Base-by-base conservation (phyloP, 2,888 invertebrate species). In the Acanthopleura granulata region DNA sequence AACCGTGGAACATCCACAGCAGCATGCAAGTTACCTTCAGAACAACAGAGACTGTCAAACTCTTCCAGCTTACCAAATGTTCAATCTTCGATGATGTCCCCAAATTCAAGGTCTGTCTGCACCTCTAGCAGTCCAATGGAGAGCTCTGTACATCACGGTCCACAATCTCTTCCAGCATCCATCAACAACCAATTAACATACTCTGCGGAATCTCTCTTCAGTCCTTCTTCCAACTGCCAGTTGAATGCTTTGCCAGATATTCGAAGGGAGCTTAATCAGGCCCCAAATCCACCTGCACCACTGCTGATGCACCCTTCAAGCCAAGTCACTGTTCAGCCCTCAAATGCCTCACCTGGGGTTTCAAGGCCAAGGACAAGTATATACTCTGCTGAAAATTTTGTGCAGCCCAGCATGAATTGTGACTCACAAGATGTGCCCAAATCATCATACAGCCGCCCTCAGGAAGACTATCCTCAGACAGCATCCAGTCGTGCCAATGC, bases 361-460 rank as follows among this genome's bases (percentile, higher is more conserved):
- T 49, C 71, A 40, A 71, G 71, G 40, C 14, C 71, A 22, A 49
- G n/a, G 62, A 76, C 75, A 69, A 80, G 82, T 72, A 83, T 85
- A 40, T 86, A 84, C 75, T 86, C 86, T 25, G 86, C 85, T 12
- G 86, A 86, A 61, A 86, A 83, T 75, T 86, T 86, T 82, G 86
- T 86, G 14, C 83, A 83, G 73, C 80, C 84, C 18, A 82, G 82
- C 49, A 77, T 79, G 29, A 27, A 22, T 27, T 66, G 25, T 66
- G 66, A 27, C 22, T 66, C 66, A 22, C 66, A 66, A 25, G 14
- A 66, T 22, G 25, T 27, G 6, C 29, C 29, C 22, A 66, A 66
- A 14, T 27, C 22, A 16, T 25, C 25, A 22, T 66, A 66, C 29
- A 66, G 25, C 29, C 66, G 25, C 6, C 66, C 22, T 27, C 66